Evolutionary conservation across 1,140 invertebrate species (phyloP).

Genomic region (Neodiprion virginianus): DNA sequence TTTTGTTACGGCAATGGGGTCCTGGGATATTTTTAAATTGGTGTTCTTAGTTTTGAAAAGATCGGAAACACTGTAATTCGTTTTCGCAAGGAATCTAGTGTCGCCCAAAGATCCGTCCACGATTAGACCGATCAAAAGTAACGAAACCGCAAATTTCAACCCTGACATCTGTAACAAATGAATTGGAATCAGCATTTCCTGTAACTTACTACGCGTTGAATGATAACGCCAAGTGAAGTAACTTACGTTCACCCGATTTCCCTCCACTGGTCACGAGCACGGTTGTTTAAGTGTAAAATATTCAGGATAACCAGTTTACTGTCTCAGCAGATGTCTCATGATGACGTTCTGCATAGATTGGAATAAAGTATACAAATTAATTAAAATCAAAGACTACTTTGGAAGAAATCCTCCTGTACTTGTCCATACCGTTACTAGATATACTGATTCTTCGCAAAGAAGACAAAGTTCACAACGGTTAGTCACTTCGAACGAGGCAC

Average conservation of each 20-base stretch:
- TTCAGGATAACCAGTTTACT: not conserved
- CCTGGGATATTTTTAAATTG: conserved; percentile 25
- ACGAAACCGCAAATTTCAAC: conserved; percentile 34
- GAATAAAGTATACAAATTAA: not conserved
- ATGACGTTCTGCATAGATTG: not conserved
- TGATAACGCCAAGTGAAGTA: not conserved
- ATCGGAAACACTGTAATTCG: conserved; percentile 33
- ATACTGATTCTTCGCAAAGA: not conserved
- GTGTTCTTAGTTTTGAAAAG: conserved; percentile 33
- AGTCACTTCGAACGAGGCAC: not conserved
- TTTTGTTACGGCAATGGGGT: conserved; percentile 28
- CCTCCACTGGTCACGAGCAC: not conserved
- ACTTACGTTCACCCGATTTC: not conserved
- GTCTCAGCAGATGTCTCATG: not conserved
- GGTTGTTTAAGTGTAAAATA: not conserved
- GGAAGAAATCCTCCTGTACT: too few species aligned
- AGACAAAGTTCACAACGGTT: not conserved
- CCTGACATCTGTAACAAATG: conserved; percentile 44
- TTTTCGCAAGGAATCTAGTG: conserved; percentile 40
- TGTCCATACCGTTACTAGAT: too few species aligned
- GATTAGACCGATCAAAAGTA: conserved; percentile 22
- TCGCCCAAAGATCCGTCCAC: conserved; percentile 29
- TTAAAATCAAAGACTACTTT: not conserved
- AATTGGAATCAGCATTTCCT: not conserved
- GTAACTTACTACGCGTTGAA: not conserved